These are phyloP conservation scores for Neotoxoptera formosana DNA, from an alignment of 1,140 invertebrate species.

Conservation along the genomic window DNA sequence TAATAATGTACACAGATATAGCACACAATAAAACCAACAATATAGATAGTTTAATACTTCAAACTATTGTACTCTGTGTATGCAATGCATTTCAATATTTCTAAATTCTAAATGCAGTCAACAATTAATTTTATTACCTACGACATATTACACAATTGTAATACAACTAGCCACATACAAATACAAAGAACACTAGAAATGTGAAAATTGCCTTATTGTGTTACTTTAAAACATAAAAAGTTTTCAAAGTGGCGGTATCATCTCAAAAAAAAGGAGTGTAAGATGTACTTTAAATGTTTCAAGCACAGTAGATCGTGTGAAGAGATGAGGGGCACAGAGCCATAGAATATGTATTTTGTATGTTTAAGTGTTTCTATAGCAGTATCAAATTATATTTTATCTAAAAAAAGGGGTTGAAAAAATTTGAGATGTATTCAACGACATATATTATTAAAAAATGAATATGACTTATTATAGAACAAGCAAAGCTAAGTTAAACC, in stretches of 20 bases:
- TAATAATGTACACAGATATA: too few relatives aligned
- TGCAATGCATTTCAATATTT: not conserved
- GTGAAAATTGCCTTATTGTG: not conserved
- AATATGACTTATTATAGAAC: not conserved
- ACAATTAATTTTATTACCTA: not conserved
- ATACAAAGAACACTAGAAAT: not conserved
- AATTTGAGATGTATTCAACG: not conserved
- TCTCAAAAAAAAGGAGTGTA: not conserved
- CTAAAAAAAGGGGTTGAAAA: not conserved
- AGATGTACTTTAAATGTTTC: not conserved
- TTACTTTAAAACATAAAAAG: not conserved
- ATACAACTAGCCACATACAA: not conserved
- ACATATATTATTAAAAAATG: not conserved
- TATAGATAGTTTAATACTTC: not conserved
- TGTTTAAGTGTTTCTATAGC: not conserved
- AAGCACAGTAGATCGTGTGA: not conserved
- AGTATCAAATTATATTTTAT: not conserved
- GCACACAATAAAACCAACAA: not conserved
- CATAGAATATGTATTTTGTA: not conserved
- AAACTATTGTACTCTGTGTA: not conserved
- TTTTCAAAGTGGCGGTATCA: not conserved
- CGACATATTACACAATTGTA: not conserved
- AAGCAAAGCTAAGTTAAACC: not conserved
- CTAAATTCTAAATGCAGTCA: not conserved
- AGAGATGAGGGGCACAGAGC: not conserved